A percentile compares a stretch with the other conserved stretches of the same genome.
Conservation (phyloP, 2,113 vertebrate genomes). For the Phaetusa simplex region DNA sequence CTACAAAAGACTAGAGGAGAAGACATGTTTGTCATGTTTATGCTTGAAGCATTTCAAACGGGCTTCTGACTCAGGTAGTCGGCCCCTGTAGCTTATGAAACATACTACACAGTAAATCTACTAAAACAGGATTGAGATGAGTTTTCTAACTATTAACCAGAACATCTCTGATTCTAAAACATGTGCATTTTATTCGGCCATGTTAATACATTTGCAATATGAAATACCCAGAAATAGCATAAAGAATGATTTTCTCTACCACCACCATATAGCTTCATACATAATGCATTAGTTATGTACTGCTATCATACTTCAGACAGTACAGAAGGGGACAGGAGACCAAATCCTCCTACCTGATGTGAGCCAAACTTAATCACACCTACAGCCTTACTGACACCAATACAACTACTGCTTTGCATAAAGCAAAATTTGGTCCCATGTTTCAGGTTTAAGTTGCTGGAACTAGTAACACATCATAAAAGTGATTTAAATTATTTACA, state of each 20-base stretch:
- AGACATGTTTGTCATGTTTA: slow-evolving; percentile 14
- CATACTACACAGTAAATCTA: slow-evolving; percentile 14
- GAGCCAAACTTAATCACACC: slow-evolving; percentile 33
- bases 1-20: neutral
- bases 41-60: neutral
- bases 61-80: neutral
- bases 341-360: slow-evolving; percentile 14
- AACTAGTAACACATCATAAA: neutral
- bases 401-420: neutral
- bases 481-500: neutral
- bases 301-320: slow-evolving; percentile 11
- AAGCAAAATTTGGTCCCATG: neutral
- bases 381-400: neutral
- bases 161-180: slow-evolving; percentile 34
- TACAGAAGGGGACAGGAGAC: slow-evolving; percentile 1
- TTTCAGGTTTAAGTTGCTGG: neutral
- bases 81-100: neutral
- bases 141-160: slow-evolving; percentile 33
- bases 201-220: slow-evolving; percentile 25
- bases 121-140: slow-evolving; percentile 32
- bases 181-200: slow-evolving; percentile 23
- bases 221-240: slow-evolving; percentile 3
- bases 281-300: slow-evolving; percentile 30
- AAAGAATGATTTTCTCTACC: slow-evolving; percentile 23
- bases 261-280: slow-evolving; percentile 13